Conservation (phyloP, 1,140 invertebrate genomes). For the Aphelenchoides fujianensis region DNA sequence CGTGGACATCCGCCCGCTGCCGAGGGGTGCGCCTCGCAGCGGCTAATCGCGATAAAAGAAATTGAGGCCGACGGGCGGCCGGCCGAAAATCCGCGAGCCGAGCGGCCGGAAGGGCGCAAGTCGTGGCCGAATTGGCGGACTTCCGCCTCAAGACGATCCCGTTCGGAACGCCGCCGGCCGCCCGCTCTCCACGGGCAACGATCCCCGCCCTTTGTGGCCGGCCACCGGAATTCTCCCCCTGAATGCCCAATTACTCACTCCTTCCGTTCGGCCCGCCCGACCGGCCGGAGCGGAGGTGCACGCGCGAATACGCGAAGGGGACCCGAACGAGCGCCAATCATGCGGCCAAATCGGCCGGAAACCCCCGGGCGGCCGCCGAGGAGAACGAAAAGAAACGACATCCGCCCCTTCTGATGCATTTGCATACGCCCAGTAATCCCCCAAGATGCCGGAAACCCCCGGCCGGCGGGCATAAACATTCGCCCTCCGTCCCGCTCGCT, state of each 20-base stretch:
- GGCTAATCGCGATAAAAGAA: constrained; percentile 3
- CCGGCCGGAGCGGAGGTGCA: background rate
- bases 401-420: background rate
- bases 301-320: background rate
- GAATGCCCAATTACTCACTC: too few species aligned
- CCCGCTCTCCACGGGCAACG: too few species aligned
- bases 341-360: background rate
- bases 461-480: background rate
- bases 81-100: too few species aligned
- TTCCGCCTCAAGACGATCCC: background rate
- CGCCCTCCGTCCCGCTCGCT: background rate
- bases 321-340: background rate
- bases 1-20: too few species aligned
- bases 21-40: background rate
- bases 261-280: background rate
- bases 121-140: background rate
- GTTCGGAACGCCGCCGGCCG: too few species aligned
- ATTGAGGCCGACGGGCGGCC: background rate
- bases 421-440: background rate
- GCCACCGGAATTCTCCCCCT: too few species aligned
- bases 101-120: background rate
- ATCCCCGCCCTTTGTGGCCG: background rate
- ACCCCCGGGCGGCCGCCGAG: background rate
- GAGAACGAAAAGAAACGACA: background rate
- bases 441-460: background rate